Conservation (phyloP, 2,888 invertebrate species). For the Entomobrya proxima region DNA sequence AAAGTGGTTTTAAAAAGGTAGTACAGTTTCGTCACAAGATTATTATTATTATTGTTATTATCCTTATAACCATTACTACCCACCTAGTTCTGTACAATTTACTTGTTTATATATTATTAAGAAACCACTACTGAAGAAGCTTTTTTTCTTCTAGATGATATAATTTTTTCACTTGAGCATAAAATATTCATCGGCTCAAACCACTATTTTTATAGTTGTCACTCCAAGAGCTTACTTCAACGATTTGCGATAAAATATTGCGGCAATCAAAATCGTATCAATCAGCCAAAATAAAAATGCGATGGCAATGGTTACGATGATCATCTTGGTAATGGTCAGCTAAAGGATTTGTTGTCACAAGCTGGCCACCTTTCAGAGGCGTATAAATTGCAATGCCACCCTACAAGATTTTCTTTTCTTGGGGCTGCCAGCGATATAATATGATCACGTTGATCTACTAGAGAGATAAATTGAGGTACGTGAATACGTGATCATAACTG, state of each 20-base stretch:
- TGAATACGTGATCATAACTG: no score
- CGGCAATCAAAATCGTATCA: constrained; percentile 51
- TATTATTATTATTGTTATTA: background rate
- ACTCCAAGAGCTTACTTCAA: background rate
- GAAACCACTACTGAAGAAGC: constrained; percentile 26
- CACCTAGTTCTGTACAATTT: background rate
- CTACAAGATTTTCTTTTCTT: background rate
- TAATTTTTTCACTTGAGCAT: background rate
- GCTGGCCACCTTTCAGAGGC: background rate
- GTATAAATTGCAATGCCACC: constrained; percentile 26
- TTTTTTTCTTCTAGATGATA: background rate
- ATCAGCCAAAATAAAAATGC: constrained; percentile 45
- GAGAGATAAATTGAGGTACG: no score
- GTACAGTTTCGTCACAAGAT: constrained; percentile 24
- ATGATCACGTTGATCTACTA: no score
- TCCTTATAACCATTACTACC: background rate
- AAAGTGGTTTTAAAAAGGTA: constrained; percentile 30
- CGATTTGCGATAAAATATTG: constrained; percentile 41
- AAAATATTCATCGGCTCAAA: constrained; percentile 34
- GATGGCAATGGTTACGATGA: constrained; percentile 36
- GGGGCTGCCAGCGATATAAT: no score
- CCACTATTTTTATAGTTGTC: constrained; percentile 45
- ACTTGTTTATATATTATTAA: background rate
- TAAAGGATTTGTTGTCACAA: constrained; percentile 25
- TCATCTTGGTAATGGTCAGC: constrained; percentile 31